Evolutionary conservation across 2,113 vertebrate species (phyloP), one percentile per base, ranked within the genome.

Genomic region (Zosterops lateralis): DNA sequence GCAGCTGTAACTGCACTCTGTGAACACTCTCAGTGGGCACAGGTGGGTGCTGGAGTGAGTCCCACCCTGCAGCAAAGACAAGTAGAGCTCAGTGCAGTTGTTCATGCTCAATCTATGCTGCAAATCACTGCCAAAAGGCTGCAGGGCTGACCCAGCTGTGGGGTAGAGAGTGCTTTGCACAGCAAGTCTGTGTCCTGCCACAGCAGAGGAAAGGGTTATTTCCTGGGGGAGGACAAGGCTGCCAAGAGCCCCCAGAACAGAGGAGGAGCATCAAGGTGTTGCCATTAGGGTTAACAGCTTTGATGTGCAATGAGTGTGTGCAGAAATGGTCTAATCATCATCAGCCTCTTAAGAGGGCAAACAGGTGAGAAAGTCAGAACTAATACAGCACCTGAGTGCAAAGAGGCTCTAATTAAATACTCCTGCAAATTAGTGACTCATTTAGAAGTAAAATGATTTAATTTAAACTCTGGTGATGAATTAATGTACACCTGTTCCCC

Each of bases 391-490:
- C 97, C 97, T 96, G 96, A 96, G 94, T 96, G 95, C 83, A 90
- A 95, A 97, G 96, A 97, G 90, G 89, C 80, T 87, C 90, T 96
- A 97, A 97, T 97, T 97, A 97, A 97, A 97, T 96, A 94, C 73
- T 96, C 87, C 89, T 83, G 82, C 82, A 97, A 97, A 97, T 97
- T 95, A 97, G 92, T 48, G 89, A 94, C 90, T 97, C 96, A 96
- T 97, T 97, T 97, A 96, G 97, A 97, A 96, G 94, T 95, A 90
- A 97, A 97, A 97, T 97, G 97, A 96, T 96, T 97, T 97, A 94
- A 97, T 97, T 94, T 95, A 86, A 96, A 94, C 75, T 82, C 87
- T 89, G 87, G 64, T 96, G 95, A 97, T 97, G 97, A 96, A 97
- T 97, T 97, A 96, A 97, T 95, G 95, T 95, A 94, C 97, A 97